These are phyloP conservation scores for Phalanger gymnotis DNA, from an alignment of 2,797 vertebrate genomes.

Conservation along the genomic window DNA sequence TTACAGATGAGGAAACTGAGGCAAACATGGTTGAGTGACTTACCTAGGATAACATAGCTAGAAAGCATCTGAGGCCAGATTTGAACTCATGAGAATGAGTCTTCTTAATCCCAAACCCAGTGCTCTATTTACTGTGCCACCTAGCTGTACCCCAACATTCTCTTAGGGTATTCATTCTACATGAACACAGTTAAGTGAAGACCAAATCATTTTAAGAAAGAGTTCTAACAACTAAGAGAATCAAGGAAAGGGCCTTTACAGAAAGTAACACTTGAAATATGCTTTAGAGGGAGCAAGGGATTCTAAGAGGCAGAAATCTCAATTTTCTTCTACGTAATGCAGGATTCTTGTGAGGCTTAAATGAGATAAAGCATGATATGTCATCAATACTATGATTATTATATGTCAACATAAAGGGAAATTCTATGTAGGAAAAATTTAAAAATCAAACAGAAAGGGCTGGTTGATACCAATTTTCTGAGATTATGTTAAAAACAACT, in stretches of 20 bases:
- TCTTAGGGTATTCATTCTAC: background rate
- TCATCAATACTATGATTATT: background rate
- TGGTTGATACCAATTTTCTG: background rate
- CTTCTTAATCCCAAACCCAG: background rate
- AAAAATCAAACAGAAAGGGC: background rate
- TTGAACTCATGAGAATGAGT: background rate
- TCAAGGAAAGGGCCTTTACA: background rate
- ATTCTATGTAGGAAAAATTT: too few species aligned
- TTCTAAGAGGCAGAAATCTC: background rate
- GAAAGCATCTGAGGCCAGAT: background rate
- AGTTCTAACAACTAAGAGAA: background rate
- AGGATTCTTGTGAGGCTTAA: background rate
- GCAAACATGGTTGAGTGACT: background rate
- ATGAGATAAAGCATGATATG: background rate
- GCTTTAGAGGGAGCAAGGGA: background rate
- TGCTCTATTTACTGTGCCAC: background rate
- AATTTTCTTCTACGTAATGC: background rate
- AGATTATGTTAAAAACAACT: background rate
- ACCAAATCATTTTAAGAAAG: background rate
- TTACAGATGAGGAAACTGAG: background rate
- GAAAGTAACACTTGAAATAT: background rate
- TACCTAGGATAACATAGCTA: background rate
- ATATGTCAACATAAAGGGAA: constrained; percentile 6
- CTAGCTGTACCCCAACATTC: background rate
- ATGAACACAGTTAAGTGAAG: background rate